These are phyloP conservation scores for Steinernema khuongi DNA, from an alignment of 1,140 invertebrate genomes.

Conservation along the genomic window DNA sequence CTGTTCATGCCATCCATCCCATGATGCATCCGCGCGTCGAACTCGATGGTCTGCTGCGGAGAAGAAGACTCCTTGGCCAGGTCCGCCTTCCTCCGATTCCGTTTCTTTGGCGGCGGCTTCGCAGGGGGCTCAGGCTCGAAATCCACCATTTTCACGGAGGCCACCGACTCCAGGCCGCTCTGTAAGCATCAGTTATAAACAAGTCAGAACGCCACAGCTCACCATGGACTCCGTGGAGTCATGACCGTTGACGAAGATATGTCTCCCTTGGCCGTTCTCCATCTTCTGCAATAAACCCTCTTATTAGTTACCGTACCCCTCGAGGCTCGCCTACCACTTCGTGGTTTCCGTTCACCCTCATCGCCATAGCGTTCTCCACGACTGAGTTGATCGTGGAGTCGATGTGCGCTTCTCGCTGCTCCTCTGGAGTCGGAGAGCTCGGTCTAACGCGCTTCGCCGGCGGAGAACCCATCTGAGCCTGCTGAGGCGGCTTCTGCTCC, in stretches of 20 bases:
- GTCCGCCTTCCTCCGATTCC: background rate
- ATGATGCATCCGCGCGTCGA: background rate
- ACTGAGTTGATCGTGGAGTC: background rate
- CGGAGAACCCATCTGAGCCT: background rate
- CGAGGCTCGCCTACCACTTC: background rate
- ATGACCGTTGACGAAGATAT: background rate
- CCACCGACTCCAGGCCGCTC: background rate
- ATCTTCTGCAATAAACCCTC: background rate
- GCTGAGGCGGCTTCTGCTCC: too few relatives aligned
- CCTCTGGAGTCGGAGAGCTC: background rate
- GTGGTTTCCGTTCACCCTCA: background rate
- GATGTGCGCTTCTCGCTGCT: background rate
- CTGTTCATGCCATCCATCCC: background rate
- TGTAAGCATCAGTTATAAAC: background rate
- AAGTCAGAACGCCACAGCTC: background rate
- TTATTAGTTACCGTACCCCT: background rate
- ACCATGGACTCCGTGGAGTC: background rate
- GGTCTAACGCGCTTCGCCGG: background rate
- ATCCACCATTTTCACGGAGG: background rate
- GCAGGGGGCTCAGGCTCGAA: background rate
- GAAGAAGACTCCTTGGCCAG: background rate
- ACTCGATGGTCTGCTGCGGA: background rate
- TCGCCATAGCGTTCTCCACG: background rate
- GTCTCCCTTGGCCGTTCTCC: background rate
- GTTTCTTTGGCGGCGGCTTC: background rate